Evolutionary conservation across 1,140 invertebrate species (phyloP).

Genomic region (Drosophila truncata): DNA sequence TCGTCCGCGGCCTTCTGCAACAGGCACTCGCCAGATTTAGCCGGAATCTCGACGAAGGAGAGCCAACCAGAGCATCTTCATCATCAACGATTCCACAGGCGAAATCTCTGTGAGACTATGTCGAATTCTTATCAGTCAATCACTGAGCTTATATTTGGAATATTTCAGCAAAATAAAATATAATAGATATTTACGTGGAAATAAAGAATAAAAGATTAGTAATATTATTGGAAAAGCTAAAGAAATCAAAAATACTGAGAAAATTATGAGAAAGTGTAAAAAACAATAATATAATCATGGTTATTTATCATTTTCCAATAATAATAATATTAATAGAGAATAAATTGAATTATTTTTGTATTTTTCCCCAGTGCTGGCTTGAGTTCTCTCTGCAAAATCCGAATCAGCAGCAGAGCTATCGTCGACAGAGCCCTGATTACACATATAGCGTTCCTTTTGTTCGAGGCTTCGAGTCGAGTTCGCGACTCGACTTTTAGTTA

Average conservation of each 20-base stretch:
- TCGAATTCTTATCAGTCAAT: slow-evolving; percentile 20
- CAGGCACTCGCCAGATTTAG: slow-evolving; percentile 65
- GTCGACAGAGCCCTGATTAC: slow-evolving; percentile 60
- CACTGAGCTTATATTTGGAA: background rate
- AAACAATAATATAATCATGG: too few species aligned
- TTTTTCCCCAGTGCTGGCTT: slow-evolving; percentile 28
- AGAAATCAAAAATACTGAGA: too few species aligned
- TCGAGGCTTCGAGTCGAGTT: slow-evolving; percentile 79
- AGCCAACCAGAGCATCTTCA: slow-evolving; percentile 31
- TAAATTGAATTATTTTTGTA: too few species aligned
- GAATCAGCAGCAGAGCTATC: slow-evolving; percentile 33
- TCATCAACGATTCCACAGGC: slow-evolving; percentile 48
- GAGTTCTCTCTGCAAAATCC: slow-evolving; percentile 20
- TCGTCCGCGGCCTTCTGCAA: slow-evolving; percentile 58
- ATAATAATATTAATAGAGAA: too few species aligned
- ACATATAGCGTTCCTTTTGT: slow-evolving; percentile 62
- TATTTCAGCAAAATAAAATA: background rate
- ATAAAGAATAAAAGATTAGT: background rate
- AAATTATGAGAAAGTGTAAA: too few species aligned
- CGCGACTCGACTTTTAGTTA: slow-evolving; percentile 51
- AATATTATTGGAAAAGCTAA: too few species aligned
- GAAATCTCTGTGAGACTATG: slow-evolving; percentile 24
- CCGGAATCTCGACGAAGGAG: slow-evolving; percentile 36
- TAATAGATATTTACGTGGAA: background rate
- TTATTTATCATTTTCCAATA: too few species aligned